Percentiles rank a stretch among this genome's conserved stretches.
These are phyloP conservation scores for Phoenicopterus ruber DNA, from an alignment of 2,113 vertebrate species.

Conservation along the genomic window DNA sequence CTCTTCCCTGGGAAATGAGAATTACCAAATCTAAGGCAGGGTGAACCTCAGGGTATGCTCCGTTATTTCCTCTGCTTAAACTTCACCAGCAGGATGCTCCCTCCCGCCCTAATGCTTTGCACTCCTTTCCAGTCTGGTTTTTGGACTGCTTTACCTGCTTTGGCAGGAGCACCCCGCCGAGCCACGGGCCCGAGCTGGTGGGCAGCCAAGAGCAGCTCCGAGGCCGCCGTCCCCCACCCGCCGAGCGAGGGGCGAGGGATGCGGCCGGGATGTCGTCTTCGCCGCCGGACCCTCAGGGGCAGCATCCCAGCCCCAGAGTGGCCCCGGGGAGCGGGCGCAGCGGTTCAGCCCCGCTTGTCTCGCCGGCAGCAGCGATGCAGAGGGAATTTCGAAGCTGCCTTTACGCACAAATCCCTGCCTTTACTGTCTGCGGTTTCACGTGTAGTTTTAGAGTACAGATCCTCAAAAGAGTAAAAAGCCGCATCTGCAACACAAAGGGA, in stretches of 20 bases:
- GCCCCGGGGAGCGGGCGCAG: rapidly evolving
- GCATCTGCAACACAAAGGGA: neutral
- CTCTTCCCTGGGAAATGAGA: neutral
- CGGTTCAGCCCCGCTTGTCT: neutral
- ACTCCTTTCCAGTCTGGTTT: neutral
- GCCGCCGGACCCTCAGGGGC: neutral
- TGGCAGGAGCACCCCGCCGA: neutral
- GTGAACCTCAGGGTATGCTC: neutral
- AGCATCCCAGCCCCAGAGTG: neutral
- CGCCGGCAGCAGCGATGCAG: neutral
- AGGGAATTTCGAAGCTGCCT: neutral
- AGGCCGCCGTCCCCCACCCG: neutral
- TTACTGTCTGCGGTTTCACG: neutral
- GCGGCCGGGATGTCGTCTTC: neutral
- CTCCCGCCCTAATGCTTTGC: neutral
- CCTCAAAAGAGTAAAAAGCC: neutral
- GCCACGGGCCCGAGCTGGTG: neutral
- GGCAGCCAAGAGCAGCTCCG: neutral
- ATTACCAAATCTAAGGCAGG: neutral
- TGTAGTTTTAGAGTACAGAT: neutral
- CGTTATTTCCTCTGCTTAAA: neutral
- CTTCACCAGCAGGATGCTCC: neutral
- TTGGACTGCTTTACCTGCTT: neutral
- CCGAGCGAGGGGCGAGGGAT: rapidly evolving
- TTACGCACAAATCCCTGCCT: neutral